Evolutionary conservation across 2,113 vertebrate species (phyloP), one percentile per base, ranked within the genome.

Genomic region (Oncorhynchus mykiss): DNA sequence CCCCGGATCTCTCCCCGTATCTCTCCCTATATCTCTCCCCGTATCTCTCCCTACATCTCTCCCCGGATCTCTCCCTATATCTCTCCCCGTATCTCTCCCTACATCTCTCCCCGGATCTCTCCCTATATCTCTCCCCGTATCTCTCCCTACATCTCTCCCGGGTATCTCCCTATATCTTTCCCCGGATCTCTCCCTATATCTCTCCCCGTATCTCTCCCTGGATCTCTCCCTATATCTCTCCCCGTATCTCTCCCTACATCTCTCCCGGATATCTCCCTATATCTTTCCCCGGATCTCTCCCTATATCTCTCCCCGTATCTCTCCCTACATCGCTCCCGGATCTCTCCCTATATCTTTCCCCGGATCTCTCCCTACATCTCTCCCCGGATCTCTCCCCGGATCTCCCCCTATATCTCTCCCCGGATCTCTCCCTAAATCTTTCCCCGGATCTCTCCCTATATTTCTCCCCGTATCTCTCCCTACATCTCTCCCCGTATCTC

Each of bases 131-230:
- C 22, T 24, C 22, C 24, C 27, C 85, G 86, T 84, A 31, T 5
- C 29, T 31, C 29, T 71, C 31, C 5, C 31, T 34, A 34, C 7
- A 77, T 9, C 34, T 24, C 22, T 24, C 22, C n/a, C n/a, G n/a
- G n/a, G n/a, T n/a, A n/a, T n/a, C n/a, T n/a, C n/a, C n/a, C n/a
- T n/a, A n/a, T n/a, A n/a, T n/a, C n/a, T n/a, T n/a, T n/a, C n/a
- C n/a, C n/a, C n/a, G n/a, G n/a, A 29, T 29, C 27, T 29, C 27
- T 71, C 31, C 31, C 31, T 31, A 31, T 31, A 77, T 7, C 34
- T 85, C 62, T 34, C 34, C 34, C 6, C 34, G 34, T 39, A 39
- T 9, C 78, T 88, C 86, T 77, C 24, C 27, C 85, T 86, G 85
- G 0, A 31, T 5, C 29, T 31, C 29, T 71, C 31, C 5, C 31